Evolutionary conservation across 2,113 vertebrate genomes (phyloP).

Genomic region (human (Homo sapiens)): DNA sequence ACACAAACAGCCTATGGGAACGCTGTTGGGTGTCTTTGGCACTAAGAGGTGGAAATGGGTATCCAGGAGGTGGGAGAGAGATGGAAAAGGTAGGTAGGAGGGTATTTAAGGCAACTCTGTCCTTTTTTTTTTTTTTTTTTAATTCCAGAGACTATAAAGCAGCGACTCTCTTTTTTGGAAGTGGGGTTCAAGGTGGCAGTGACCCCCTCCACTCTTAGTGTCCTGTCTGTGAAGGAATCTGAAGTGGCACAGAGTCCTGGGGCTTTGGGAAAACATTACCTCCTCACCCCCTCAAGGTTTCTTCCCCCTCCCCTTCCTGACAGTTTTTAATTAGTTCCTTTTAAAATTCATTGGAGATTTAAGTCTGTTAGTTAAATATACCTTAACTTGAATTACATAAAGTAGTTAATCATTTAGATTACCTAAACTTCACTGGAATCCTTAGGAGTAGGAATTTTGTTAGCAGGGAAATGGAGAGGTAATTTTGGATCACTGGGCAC

Average conservation of each 20-base stretch:
- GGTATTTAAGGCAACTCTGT: conserved; percentile 22
- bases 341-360: conserved; percentile 45
- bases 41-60: conserved; percentile 60
- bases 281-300: background rate
- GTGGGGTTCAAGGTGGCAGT: background rate
- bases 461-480: conserved; percentile 56
- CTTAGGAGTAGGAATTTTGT: conserved; percentile 53
- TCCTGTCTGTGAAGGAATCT: conserved; percentile 2
- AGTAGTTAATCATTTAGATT: conserved; percentile 19
- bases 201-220: background rate
- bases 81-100: conserved; percentile 62
- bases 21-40: conserved; percentile 56
- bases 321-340: conserved; percentile 42
- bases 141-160: conserved; percentile 14
- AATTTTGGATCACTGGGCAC: conserved; percentile 47
- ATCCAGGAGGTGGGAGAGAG: conserved; percentile 51
- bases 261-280: conserved; percentile 5
- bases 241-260: background rate
- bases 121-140: background rate
- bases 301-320: background rate
- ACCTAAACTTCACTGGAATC: conserved; percentile 11
- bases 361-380: conserved; percentile 6
- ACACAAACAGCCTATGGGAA: conserved; percentile 46
- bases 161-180: background rate
- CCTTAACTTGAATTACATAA: conserved; percentile 41